Percentiles rank a stretch among this genome's conserved stretches.
Evolutionary conservation across 2,888 invertebrate species (phyloP).

Genomic region (Himalopsyche kuldschensis): DNA sequence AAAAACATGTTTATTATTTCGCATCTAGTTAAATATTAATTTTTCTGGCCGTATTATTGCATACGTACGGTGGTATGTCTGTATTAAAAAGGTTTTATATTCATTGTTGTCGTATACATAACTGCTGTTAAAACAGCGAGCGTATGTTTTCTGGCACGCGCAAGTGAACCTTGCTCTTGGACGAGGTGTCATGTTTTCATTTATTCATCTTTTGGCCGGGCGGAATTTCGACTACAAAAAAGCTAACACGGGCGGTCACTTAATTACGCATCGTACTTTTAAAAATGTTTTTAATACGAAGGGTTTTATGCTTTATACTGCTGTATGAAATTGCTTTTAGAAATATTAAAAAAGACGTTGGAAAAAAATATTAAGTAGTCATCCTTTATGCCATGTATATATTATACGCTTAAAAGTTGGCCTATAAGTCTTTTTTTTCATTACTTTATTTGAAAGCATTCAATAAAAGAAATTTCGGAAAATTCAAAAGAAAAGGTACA

Average conservation of each 20-base stretch:
- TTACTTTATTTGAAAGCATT: no score
- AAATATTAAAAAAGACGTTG: background rate
- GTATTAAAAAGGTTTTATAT: background rate
- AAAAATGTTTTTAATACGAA: background rate
- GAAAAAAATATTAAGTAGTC: background rate
- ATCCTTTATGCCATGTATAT: background rate
- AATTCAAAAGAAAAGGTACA: no score
- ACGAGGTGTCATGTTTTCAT: background rate
- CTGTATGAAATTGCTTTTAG: background rate
- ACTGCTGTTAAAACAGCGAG: background rate
- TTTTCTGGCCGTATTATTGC: background rate
- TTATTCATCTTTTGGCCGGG: background rate
- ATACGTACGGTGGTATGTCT: background rate
- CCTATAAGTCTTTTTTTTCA: no score
- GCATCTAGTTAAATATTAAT: background rate
- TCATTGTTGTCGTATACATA: background rate
- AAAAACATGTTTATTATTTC: background rate
- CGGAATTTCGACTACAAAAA: background rate
- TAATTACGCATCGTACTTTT: background rate
- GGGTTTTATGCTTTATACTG: background rate
- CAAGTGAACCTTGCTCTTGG: background rate
- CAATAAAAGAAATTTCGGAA: no score
- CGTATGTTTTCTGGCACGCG: background rate
- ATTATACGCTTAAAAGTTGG: no score
- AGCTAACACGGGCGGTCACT: background rate